Conservation (phyloP, 1,140 invertebrate genomes). For the Drosophila subpulchrella region DNA sequence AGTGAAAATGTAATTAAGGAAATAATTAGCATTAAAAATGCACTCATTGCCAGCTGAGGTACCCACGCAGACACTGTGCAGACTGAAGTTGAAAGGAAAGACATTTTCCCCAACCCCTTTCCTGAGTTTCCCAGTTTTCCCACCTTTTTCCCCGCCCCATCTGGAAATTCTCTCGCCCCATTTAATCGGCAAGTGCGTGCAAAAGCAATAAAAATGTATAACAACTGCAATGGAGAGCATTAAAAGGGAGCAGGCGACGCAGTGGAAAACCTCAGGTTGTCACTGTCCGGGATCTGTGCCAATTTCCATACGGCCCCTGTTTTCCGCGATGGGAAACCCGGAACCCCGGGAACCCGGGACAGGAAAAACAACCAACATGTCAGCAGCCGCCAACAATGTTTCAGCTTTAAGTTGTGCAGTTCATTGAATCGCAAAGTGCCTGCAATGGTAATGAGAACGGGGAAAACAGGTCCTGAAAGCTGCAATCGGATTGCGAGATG, state of each 20-base stretch:
- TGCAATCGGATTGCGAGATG: constrained; percentile 22
- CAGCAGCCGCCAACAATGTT: constrained; percentile 37
- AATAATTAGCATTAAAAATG: constrained; percentile 82
- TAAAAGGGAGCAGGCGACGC: constrained; percentile 21
- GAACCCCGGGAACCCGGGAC: constrained; percentile 6
- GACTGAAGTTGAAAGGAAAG: constrained; percentile 23
- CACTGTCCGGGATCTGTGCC: constrained; percentile 26
- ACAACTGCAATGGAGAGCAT: constrained; percentile 46
- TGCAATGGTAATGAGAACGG: constrained; percentile 32
- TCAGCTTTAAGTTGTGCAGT: constrained; percentile 35
- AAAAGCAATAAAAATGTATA: constrained; percentile 59
- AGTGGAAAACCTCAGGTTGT: constrained; percentile 58
- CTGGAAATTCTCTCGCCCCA: constrained; percentile 31
- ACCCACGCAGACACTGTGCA: constrained; percentile 22
- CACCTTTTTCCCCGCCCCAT: neutral
- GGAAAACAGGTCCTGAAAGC: constrained; percentile 8
- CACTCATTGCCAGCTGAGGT: constrained; percentile 59
- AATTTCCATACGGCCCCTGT: constrained; percentile 30
- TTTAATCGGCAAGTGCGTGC: constrained; percentile 57
- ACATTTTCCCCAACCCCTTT: neutral
- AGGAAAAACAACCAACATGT: constrained; percentile 34
- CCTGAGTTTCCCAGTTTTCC: neutral
- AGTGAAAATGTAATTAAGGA: constrained; percentile 78
- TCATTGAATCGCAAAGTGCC: constrained; percentile 41
- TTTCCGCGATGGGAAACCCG: constrained; percentile 17